phyloP scores from a whole-genome alignment of 2,888 invertebrate species.

The Melipona bicolor region DNA sequence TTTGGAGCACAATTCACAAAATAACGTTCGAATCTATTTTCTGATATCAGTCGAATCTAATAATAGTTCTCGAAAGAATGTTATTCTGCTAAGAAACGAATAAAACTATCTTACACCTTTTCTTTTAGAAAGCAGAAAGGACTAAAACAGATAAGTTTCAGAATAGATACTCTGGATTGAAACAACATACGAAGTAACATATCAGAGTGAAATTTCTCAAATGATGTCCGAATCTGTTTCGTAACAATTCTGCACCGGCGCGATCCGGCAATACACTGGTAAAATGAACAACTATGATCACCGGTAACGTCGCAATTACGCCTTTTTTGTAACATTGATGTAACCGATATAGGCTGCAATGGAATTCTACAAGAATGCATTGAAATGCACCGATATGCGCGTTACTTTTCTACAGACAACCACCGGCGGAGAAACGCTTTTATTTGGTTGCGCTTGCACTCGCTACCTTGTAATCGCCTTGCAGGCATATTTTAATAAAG shows the following conservation, averaged over 20 bases:
- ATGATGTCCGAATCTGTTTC: too few species aligned
- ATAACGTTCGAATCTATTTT: neutral
- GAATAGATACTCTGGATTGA: rapidly evolving
- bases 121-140: too few species aligned
- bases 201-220: too few species aligned
- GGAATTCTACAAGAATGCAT: slow-evolving; percentile 22
- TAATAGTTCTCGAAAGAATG: neutral
- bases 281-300: neutral
- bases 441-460: slow-evolving; percentile 35
- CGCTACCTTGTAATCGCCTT: slow-evolving; percentile 47
- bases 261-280: neutral
- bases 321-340: neutral
- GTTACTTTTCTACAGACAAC: neutral
- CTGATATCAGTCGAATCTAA: neutral
- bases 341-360: neutral
- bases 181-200: too few species aligned
- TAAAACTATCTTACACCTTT: neutral
- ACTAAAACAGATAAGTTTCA: neutral
- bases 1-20: neutral
- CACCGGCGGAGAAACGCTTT: slow-evolving; percentile 16
- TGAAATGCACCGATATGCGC: slow-evolving; percentile 9
- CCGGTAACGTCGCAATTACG: slow-evolving; percentile 7
- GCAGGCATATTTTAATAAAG: slow-evolving; percentile 65
- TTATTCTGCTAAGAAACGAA: neutral
- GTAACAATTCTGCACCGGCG: neutral